These are phyloP conservation scores for Noctua fimbriata DNA, from an alignment of 2,888 invertebrate genomes.

Conservation along the genomic window DNA sequence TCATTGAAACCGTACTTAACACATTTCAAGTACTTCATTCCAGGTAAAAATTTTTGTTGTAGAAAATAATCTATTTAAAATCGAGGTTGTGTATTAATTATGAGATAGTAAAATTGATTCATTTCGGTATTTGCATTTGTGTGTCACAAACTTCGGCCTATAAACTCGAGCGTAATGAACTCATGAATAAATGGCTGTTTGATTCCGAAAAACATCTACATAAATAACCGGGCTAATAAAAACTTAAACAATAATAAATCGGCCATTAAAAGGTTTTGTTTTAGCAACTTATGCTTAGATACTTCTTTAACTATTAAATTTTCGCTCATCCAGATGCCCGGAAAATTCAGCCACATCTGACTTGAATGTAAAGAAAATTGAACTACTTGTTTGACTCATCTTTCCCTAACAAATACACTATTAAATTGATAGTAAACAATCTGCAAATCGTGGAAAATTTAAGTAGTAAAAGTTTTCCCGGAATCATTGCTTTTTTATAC, in stretches of 20 bases:
- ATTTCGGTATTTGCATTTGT: background rate
- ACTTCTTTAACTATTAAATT: background rate
- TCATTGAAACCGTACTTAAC: conserved; percentile 12
- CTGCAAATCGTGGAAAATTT: background rate
- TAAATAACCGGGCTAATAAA: background rate
- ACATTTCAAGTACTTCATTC: background rate
- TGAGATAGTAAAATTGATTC: background rate
- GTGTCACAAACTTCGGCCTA: background rate
- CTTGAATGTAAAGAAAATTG: background rate
- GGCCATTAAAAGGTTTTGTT: background rate
- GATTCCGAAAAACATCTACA: background rate
- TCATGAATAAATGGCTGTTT: background rate
- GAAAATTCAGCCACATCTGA: background rate
- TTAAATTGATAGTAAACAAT: background rate
- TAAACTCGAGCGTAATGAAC: background rate
- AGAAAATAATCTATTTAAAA: conserved; percentile 7
- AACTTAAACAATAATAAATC: conserved; percentile 2
- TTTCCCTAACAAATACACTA: background rate
- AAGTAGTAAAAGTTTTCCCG: background rate
- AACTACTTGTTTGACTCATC: background rate
- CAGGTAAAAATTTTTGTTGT: background rate
- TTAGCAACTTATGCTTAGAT: background rate
- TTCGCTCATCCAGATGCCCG: background rate
- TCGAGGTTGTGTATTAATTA: background rate
- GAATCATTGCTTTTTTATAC: background rate